Conservation (phyloP, 2,888 invertebrate species). For the Stenichneumon culpator region DNA sequence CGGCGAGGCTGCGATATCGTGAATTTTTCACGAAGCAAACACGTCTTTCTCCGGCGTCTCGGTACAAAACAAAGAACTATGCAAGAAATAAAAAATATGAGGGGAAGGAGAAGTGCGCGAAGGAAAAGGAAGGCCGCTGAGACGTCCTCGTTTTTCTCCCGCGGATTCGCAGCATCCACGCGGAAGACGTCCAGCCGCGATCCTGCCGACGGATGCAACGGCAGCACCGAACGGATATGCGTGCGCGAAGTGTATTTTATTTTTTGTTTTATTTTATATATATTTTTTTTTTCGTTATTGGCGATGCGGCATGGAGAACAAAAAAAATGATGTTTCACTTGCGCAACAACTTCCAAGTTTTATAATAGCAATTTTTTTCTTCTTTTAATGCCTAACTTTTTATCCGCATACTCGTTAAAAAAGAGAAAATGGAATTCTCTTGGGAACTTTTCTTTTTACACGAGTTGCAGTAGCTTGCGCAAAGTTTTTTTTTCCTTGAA, state of each 20-base stretch:
- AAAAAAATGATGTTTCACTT: not conserved
- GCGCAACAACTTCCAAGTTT: not conserved
- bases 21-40: slow-evolving; percentile 56
- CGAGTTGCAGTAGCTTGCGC: not conserved
- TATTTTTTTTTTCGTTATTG: too few species aligned
- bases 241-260: not conserved
- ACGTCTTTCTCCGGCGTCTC: slow-evolving; percentile 23
- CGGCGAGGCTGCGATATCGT: slow-evolving; percentile 30
- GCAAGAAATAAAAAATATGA: slow-evolving; percentile 1
- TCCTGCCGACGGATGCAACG: slow-evolving; percentile 10
- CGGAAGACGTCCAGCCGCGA: slow-evolving; percentile 20
- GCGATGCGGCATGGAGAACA: not conserved
- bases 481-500: not conserved
- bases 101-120: slow-evolving; percentile 3
- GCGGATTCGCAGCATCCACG: slow-evolving; percentile 14
- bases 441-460: not conserved
- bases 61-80: slow-evolving; percentile 8
- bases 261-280: too few species aligned
- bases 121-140: slow-evolving; percentile 26
- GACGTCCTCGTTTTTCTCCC: slow-evolving; percentile 46
- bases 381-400: not conserved
- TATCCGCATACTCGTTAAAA: not conserved
- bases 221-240: not conserved
- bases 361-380: not conserved
- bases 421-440: not conserved